These are phyloP conservation scores for Gymnoscelis rufifasciata DNA, from an alignment of 2,888 invertebrate genomes.

Conservation along the genomic window DNA sequence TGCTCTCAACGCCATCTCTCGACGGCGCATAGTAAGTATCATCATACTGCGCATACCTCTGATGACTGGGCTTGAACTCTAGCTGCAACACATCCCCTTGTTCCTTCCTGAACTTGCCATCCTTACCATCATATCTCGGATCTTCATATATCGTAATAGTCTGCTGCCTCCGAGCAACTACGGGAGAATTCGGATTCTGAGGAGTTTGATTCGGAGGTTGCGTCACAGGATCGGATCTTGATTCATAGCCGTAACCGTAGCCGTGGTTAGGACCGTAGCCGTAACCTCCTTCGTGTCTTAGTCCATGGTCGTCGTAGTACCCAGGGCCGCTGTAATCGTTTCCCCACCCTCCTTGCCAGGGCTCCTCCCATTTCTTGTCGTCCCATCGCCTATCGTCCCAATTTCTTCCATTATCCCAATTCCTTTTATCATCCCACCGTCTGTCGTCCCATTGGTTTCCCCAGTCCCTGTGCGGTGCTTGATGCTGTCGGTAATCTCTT, in stretches of 20 bases:
- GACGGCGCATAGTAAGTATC: conserved; percentile 60
- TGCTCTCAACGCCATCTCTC: conserved; percentile 58
- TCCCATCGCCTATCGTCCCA: conserved; percentile 29
- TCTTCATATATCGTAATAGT: conserved; percentile 76
- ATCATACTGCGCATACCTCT: conserved; percentile 64
- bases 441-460: conserved; percentile 56
- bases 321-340: conserved; percentile 61
- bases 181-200: conserved; percentile 46
- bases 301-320: conserved; percentile 63
- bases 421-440: conserved; percentile 44
- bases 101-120: conserved; percentile 58
- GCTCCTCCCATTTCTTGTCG: conserved; percentile 30
- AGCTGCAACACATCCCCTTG: conserved; percentile 66
- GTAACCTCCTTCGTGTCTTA: conserved; percentile 63
- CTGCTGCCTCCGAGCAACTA: conserved; percentile 67
- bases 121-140: conserved; percentile 65
- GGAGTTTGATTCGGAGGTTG: conserved; percentile 35
- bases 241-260: conserved; percentile 67
- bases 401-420: conserved; percentile 39
- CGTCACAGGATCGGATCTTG: conserved; percentile 54
- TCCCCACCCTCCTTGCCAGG: conserved; percentile 50
- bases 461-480: conserved; percentile 48
- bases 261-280: conserved; percentile 62
- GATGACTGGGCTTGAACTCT: conserved; percentile 67
- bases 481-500: conserved; percentile 54